Percentiles rank a stretch among this genome's conserved stretches.
phyloP scores from a whole-genome alignment of 2,113 vertebrate species.

The Gambusia affinis region DNA sequence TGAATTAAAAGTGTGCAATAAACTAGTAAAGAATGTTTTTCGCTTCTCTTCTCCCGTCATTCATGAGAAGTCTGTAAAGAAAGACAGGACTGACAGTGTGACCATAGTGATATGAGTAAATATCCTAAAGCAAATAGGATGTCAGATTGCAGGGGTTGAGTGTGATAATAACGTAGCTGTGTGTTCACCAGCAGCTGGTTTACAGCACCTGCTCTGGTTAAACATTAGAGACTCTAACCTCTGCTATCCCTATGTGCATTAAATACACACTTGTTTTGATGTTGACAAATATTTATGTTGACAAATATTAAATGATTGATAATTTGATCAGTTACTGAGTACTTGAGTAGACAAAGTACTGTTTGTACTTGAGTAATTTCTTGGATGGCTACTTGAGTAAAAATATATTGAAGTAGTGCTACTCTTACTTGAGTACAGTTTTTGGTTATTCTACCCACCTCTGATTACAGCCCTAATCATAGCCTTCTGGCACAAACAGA shows the following conservation, averaged over 20 bases:
- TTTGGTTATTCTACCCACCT: too few relatives aligned
- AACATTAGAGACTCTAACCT: conserved; percentile 1
- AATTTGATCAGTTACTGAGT: too few relatives aligned
- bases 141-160: neutral
- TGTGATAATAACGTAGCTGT: conserved; percentile 20
- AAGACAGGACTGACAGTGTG: conserved; percentile 7
- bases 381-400: too few relatives aligned
- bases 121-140: conserved; percentile 24
- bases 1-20: too few relatives aligned
- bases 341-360: too few relatives aligned
- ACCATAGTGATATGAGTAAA: conserved; percentile 2
- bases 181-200: conserved; percentile 8
- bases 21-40: neutral
- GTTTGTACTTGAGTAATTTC: too few relatives aligned
- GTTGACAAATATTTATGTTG: neutral
- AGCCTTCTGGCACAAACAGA: too few relatives aligned
- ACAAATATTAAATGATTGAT: too few relatives aligned
- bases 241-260: neutral
- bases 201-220: conserved; percentile 16
- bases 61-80: neutral
- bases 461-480: too few relatives aligned
- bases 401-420: too few relatives aligned
- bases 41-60: neutral
- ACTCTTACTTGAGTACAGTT: too few relatives aligned
- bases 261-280: conserved; percentile 21